Evolutionary conservation across 2,888 invertebrate genomes (phyloP), one percentile per base, ranked within the genome.

Genomic region (Dicroscelio sp.): DNA sequence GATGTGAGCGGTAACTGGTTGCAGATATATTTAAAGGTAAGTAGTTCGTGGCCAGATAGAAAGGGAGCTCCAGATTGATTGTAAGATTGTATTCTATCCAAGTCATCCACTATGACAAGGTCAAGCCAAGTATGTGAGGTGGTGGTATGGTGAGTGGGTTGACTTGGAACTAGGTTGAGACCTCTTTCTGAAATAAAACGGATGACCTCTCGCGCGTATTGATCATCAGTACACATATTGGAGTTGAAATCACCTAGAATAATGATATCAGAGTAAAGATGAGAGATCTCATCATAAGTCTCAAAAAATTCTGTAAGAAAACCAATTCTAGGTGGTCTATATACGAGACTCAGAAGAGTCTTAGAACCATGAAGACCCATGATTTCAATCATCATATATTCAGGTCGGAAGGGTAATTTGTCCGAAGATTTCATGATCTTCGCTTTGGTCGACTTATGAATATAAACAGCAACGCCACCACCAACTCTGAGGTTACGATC

Each of bases 31-130:
- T 30, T 8, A 25, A 33, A 20, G 14, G 65, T 31, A 12, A 31
- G 3, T 5, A 65, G 31, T 33, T 67, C 67, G 23, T 67, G 67
- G 33, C 67, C 67, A 1, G 67, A 67, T 2, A 67, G 27, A 30
- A 71, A 71, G 10, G 71, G 71, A 14, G 48, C n/a, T 14, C 71
- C 71, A 17, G 71, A 48, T 48, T 71, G 48, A 12, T 25, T 20
- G n/a, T 48, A 71, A 8, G 25, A 1, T 2, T 2, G 27, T 1
- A 73, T 5, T n/a, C 52, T 73, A 1, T 12, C 25, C 3, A 12
- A 12, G 25, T 67, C 38, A 38, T 67, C 67, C 1, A 38, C 25
- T 5, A 67, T 67, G 10, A 67, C 17, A 8, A 67, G n/a, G 17
- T 52, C 48, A 10, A 73, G 52, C 52, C 48, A 73, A 17, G 73